Evolutionary conservation across 2,888 invertebrate species (phyloP).

Genomic region (Patella ulyssiponensis): DNA sequence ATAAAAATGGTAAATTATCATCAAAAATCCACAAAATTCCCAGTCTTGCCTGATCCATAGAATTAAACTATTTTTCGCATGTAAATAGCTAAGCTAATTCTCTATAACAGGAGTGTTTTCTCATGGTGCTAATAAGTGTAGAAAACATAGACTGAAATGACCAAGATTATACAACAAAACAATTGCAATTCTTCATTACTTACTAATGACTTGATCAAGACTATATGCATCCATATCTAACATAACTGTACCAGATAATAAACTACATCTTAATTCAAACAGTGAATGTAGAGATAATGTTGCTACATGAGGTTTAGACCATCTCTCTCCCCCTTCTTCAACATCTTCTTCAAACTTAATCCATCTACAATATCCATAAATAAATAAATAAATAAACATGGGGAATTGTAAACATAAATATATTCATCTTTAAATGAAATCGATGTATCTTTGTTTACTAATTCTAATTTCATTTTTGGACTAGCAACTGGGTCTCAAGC

Average conservation of each 20-base stretch:
- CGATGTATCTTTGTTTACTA: background rate
- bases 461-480: background rate
- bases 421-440: no score
- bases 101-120: no score
- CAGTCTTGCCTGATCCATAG: no score
- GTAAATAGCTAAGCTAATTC: no score
- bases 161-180: no score
- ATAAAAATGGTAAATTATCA: no score
- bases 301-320: slow-evolving; percentile 95
- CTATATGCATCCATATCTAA: slow-evolving; percentile 93
- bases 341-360: slow-evolving; percentile 83
- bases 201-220: slow-evolving; percentile 77
- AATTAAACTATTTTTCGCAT: no score
- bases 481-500: background rate
- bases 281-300: slow-evolving; percentile 96
- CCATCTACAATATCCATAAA: slow-evolving; percentile 69
- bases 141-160: no score
- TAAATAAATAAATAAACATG: background rate
- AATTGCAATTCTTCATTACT: slow-evolving; percentile 19
- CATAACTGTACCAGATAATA: slow-evolving; percentile 93
- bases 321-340: slow-evolving; percentile 98
- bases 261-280: slow-evolving; percentile 92
- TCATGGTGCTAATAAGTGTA: no score
- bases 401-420: no score
- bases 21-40: no score